Evolutionary conservation across 2,113 vertebrate species (phyloP).

Genomic region (Equus przewalskii): DNA sequence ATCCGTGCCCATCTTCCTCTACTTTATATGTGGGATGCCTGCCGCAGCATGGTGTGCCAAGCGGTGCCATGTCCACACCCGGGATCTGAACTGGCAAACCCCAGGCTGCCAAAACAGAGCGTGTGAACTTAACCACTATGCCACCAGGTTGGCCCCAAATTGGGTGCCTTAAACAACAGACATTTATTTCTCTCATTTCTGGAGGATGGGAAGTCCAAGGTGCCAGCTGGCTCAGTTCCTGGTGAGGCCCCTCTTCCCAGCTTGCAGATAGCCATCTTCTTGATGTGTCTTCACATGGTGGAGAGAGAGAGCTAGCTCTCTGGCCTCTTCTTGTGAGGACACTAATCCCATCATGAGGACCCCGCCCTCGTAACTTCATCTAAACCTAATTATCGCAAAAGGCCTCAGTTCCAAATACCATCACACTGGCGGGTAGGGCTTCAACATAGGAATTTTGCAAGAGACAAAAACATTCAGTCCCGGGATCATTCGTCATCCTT

Average conservation of each 20-base stretch:
- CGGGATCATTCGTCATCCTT: not conserved
- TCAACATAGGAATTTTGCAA: not conserved
- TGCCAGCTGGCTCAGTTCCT: not conserved
- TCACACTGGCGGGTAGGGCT: not conserved
- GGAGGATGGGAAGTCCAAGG: not conserved
- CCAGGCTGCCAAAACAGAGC: no score
- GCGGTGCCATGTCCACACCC: no score
- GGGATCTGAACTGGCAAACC: no score
- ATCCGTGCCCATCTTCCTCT: no score
- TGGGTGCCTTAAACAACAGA: not conserved
- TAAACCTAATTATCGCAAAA: not conserved
- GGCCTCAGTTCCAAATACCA: not conserved
- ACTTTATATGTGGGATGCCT: no score
- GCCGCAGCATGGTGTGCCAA: no score
- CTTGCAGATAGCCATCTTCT: not conserved
- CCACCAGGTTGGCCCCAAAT: no score
- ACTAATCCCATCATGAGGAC: not conserved
- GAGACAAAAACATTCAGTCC: not conserved
- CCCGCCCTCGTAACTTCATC: not conserved
- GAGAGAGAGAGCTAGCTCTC: not conserved
- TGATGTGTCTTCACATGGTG: not conserved
- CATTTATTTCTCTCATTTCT: not conserved
- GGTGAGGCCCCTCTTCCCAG: not conserved
- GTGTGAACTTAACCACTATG: no score
- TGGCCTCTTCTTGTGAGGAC: not conserved